phyloP scores from a whole-genome alignment of 2,113 vertebrate species.

The Ceuthmochares aereus region DNA sequence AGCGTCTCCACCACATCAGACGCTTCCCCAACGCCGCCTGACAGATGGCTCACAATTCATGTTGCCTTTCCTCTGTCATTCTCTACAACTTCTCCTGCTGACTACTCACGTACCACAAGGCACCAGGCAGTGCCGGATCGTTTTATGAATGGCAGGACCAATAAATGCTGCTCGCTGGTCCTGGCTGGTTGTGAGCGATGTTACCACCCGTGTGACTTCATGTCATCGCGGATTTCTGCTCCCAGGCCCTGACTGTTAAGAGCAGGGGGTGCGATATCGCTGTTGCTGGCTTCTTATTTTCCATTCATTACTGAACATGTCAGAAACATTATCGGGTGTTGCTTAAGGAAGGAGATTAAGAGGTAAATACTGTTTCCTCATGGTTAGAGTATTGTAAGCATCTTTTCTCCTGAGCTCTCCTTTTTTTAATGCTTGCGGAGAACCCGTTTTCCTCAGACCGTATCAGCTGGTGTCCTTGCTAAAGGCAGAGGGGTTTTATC shows the following conservation, averaged over 20 bases:
- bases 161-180: background rate
- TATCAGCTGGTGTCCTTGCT: background rate
- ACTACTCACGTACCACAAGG: background rate
- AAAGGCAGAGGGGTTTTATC: background rate
- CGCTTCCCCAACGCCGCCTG: background rate
- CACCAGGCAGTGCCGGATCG: background rate
- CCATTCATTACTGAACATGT: background rate
- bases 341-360: background rate
- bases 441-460: background rate
- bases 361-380: background rate
- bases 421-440: background rate
- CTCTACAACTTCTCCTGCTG: background rate
- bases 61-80: background rate
- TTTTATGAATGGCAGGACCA: background rate
- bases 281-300: background rate
- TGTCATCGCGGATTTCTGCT: background rate
- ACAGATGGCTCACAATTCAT: background rate
- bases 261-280: background rate
- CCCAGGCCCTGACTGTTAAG: background rate
- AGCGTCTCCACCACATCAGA: background rate
- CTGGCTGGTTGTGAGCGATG: background rate
- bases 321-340: background rate
- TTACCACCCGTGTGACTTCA: background rate
- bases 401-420: background rate
- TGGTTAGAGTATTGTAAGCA: background rate